Conservation (phyloP, 2,888 invertebrate genomes). For the Habroteleia sp. region DNA sequence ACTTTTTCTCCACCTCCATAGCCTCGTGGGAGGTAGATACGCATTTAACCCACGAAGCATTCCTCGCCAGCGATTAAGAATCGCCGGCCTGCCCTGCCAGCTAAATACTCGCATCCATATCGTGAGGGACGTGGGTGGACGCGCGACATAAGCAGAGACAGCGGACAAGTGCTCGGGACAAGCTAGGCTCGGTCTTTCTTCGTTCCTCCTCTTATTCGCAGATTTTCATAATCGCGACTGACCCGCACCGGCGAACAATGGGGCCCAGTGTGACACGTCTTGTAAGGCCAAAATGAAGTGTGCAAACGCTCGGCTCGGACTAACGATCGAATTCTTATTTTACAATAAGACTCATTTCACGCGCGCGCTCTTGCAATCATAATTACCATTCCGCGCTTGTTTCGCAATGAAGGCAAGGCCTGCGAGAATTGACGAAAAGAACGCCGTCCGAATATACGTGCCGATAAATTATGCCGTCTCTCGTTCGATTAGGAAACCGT, state of each 20-base stretch:
- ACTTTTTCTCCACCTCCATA: constrained; percentile 58
- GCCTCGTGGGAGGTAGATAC: constrained; percentile 67
- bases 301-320: constrained; percentile 10
- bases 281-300: constrained; percentile 30
- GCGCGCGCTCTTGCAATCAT: constrained; percentile 4
- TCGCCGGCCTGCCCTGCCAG: constrained; percentile 67
- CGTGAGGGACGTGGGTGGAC: constrained; percentile 77
- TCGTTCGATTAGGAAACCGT: background rate
- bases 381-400: background rate
- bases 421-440: background rate
- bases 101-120: constrained; percentile 78
- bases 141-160: constrained; percentile 74
- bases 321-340: constrained; percentile 11
- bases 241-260: constrained; percentile 48
- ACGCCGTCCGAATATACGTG: background rate
- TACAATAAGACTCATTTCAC: constrained; percentile 29
- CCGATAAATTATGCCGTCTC: background rate
- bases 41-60: constrained; percentile 65
- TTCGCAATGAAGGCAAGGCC: background rate
- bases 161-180: constrained; percentile 73
- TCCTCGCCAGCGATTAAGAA: constrained; percentile 65
- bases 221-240: constrained; percentile 63
- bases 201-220: constrained; percentile 55
- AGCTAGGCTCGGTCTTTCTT: constrained; percentile 51
- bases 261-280: constrained; percentile 47